Base-by-base conservation (phyloP, 2,888 invertebrate species). In the Pyrochroa serraticornis region DNA sequence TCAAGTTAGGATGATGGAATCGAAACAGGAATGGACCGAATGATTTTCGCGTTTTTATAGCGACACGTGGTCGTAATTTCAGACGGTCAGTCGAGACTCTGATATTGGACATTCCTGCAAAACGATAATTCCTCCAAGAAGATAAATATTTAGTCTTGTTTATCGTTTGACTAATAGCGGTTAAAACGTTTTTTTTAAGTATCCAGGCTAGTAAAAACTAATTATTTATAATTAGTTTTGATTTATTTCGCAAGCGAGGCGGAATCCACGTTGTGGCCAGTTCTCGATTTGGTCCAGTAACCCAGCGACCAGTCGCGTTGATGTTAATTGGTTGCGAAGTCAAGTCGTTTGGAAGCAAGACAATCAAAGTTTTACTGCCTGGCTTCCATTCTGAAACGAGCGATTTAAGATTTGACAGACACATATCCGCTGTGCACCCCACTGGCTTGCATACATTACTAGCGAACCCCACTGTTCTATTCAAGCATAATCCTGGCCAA, bases 361-460 rank as follows among this genome's bases (percentile, higher is more conserved):
- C 6, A 9, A 8, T 41, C 22, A 41, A 41, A 30, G 7, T 41
- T 41, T 41, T 41, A 30, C n/a, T 41, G 31, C 13, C 14, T 41
- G 41, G 41, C 31, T 30, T 9, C 14, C 14, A 9, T 41, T 41
- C 41, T 14, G 22, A 41, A 22, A 22, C 22, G 22, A 2, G 22
- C 49, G 35, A 49, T 49, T 45, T 13, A 55, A 55, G 54, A 55
- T 48, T 58, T 52, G 58, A 58, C 58, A 58, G 47, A 30, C 46
- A 37, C 49, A 49, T 38, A 47, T 43, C 51, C 37, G 12, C 22
- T 42, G 35, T 39, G 32, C 43, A 42, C 51, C 57, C 51, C 46
- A 39, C 22, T 13, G 33, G 45, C 51, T 51, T 58, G 58, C 58
- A 58, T 58, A 58, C 43, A 58, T 58, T 58, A 52, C 6, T 8